Evolutionary conservation across 53 echinoderm and acorn worm species (phyloP).

Genomic region (Echinarachnius parma): DNA sequence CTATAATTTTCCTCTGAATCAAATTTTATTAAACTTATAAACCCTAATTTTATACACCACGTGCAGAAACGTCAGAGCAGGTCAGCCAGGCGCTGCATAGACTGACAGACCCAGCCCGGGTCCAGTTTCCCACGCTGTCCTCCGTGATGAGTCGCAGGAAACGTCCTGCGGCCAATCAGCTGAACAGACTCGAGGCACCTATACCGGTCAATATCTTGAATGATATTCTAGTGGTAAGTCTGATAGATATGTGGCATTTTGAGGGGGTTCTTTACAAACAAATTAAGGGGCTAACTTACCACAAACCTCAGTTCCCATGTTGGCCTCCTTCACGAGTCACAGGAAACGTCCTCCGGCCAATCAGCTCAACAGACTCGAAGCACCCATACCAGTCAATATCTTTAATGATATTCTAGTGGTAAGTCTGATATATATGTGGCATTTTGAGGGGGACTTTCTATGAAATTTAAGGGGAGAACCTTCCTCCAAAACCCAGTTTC

Average conservation of each 20-base stretch:
- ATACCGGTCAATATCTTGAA: slow-evolving; percentile 75
- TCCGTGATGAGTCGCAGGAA: slow-evolving; percentile 79
- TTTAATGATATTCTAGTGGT: slow-evolving; percentile 89
- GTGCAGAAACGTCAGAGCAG: slow-evolving; percentile 77
- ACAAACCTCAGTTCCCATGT: slow-evolving; percentile 71
- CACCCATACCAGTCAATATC: slow-evolving; percentile 69
- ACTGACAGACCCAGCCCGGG: slow-evolving; percentile 83
- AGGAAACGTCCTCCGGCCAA: slow-evolving; percentile 70
- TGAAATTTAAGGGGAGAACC: too few relatives aligned
- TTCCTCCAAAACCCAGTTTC: too few relatives aligned
- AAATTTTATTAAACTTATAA: too few relatives aligned
- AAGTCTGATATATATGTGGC: slow-evolving; percentile 21
- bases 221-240: slow-evolving; percentile 80
- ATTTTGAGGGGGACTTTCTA: too few relatives aligned
- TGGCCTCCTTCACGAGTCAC: slow-evolving; percentile 74
- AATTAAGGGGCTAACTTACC: too few relatives aligned
- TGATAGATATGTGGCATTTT: neutral
- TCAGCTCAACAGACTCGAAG: slow-evolving; percentile 51
- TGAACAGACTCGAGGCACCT: slow-evolving; percentile 57
- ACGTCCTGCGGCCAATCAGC: slow-evolving; percentile 56
- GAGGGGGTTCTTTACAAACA: too few relatives aligned
- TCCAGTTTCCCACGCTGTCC: slow-evolving; percentile 79
- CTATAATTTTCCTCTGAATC: too few relatives aligned
- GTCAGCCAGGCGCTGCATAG: slow-evolving; percentile 90
- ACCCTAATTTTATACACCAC: too few relatives aligned